Percentiles rank a stretch among this genome's conserved stretches.
phyloP scores from a whole-genome alignment of 2,113 vertebrate genomes.

The Desmodus rotundus region DNA sequence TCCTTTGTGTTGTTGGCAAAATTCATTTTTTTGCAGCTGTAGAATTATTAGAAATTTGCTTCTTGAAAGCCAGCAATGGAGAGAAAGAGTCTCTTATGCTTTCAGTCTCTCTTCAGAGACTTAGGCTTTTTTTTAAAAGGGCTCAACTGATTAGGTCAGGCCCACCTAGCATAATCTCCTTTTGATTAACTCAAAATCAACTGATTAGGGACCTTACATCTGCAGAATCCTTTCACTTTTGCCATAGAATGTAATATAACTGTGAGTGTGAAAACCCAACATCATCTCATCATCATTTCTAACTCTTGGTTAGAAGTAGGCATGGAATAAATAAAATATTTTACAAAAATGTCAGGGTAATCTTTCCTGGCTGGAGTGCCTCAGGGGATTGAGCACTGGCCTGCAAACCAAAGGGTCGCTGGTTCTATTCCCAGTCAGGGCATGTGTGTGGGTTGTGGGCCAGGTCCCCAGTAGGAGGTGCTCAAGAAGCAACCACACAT shows the following conservation, averaged over 20 bases:
- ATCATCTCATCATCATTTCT: not conserved
- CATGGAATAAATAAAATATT: not conserved
- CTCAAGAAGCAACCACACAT: too few species aligned
- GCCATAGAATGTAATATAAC: not conserved
- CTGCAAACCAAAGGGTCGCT: too few species aligned
- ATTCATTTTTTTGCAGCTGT: not conserved
- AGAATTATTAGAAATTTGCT: not conserved
- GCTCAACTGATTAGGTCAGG: not conserved
- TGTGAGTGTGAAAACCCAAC: not conserved
- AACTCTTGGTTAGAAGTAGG: not conserved
- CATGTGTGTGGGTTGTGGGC: too few species aligned
- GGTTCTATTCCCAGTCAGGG: too few species aligned
- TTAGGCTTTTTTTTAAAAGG: not conserved
- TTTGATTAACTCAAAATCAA: not conserved
- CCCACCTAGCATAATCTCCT: not conserved
- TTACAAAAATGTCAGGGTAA: too few species aligned
- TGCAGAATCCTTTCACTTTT: conserved; percentile 24
- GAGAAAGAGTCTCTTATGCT: not conserved
- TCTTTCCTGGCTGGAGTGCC: too few species aligned
- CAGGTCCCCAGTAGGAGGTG: too few species aligned
- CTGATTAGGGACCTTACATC: not conserved
- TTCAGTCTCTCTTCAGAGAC: not conserved
- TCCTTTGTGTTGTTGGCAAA: not conserved
- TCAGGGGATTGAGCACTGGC: too few species aligned
- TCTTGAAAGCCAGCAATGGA: not conserved